phyloP scores from a whole-genome alignment of 2,113 vertebrate species.

The Oceanites oceanicus region DNA sequence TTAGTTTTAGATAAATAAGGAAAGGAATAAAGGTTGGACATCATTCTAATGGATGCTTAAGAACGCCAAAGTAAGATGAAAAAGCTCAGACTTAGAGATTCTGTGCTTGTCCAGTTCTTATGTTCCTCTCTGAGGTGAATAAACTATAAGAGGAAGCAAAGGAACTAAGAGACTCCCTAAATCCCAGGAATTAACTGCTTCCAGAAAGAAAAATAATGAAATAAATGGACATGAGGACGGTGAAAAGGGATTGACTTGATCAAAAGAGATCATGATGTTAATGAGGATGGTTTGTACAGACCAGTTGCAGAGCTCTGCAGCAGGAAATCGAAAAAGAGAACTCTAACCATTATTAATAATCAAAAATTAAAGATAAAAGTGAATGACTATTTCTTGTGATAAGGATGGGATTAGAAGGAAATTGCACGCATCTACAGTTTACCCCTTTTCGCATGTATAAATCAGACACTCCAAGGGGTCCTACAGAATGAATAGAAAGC shows the following conservation, averaged over 20 bases:
- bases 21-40: background rate
- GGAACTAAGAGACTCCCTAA: background rate
- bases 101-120: background rate
- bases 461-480: background rate
- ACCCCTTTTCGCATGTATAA: background rate
- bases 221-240: background rate
- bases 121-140: background rate
- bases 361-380: background rate
- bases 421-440: background rate
- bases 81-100: background rate
- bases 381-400: background rate
- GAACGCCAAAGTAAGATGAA: background rate
- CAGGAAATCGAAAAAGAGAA: background rate
- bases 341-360: background rate
- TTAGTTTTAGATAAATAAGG: background rate
- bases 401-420: background rate
- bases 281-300: background rate
- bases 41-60: background rate
- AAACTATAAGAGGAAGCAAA: background rate
- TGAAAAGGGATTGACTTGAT: background rate
- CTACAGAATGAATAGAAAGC: rapidly evolving
- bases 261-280: background rate
- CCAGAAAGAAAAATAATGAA: background rate
- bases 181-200: background rate
- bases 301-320: background rate